Conservation (phyloP, 2,113 vertebrate species). For the Lagenorhynchus albirostris region DNA sequence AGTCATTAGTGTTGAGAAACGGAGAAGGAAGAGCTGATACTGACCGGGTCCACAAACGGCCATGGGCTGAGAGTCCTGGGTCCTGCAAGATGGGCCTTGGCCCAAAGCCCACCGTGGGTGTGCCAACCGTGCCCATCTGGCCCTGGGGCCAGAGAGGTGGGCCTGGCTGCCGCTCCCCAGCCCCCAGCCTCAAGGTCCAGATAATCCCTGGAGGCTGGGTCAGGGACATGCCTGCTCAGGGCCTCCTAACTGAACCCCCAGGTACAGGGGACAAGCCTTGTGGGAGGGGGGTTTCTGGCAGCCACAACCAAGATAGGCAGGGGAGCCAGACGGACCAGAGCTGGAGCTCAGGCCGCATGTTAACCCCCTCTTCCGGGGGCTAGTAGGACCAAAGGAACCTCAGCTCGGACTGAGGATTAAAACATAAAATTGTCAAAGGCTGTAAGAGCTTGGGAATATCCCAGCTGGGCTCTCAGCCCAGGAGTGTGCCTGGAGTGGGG, state of each 20-base stretch:
- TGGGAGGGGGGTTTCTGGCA: background rate
- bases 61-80: background rate
- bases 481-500: background rate
- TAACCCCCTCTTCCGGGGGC: background rate
- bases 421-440: background rate
- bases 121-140: background rate
- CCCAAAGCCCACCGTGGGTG: background rate
- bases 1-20: background rate
- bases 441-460: background rate
- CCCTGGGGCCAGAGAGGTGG: background rate
- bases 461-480: background rate
- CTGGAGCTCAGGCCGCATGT: too few species aligned
- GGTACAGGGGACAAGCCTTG: background rate
- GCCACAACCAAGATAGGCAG: too few species aligned
- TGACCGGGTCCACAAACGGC: accelerated
- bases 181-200: background rate
- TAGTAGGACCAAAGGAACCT: background rate
- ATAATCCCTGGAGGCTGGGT: background rate
- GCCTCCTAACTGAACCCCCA: background rate
- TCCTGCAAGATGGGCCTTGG: background rate
- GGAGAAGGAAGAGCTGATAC: background rate
- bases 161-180: background rate
- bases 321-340: background rate
- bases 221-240: background rate
- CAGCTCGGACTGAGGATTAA: background rate